Conservation (phyloP, 2,113 vertebrate species). For the Chlorodrepanis virens region DNA sequence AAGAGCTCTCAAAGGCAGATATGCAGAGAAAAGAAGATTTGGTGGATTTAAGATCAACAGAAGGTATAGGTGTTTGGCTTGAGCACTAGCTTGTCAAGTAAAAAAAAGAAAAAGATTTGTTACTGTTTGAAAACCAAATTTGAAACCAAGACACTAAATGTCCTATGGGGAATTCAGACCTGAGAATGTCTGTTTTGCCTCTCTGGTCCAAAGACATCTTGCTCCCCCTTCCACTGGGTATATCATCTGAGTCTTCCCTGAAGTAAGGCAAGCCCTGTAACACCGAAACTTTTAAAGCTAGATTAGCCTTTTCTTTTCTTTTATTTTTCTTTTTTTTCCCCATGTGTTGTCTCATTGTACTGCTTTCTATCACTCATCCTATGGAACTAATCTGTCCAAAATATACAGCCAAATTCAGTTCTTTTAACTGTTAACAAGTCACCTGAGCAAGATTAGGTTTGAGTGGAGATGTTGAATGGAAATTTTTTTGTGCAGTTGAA, state of each 20-base stretch:
- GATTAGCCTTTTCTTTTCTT: rapidly evolving
- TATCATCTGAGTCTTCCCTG: neutral
- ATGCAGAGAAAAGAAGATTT: neutral
- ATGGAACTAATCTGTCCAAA: neutral
- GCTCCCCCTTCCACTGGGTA: rapidly evolving
- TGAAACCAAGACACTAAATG: neutral
- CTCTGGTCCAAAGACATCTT: neutral
- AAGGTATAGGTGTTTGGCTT: neutral
- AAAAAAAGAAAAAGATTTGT: neutral
- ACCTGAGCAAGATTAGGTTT: neutral
- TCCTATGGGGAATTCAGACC: neutral
- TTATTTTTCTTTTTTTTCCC: neutral
- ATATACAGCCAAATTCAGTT: neutral
- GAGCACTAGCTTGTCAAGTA: neutral
- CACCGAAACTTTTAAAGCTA: neutral
- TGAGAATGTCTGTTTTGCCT: neutral
- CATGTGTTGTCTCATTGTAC: neutral
- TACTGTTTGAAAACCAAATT: too few species aligned
- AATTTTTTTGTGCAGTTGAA: neutral
- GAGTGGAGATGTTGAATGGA: neutral
- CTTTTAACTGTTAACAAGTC: neutral
- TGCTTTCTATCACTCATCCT: neutral
- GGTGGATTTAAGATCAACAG: neutral
- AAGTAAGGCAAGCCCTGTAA: neutral
- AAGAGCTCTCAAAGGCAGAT: neutral